Evolutionary conservation across 1,140 invertebrate species (phyloP), one percentile per base, ranked within the genome.

Genomic region (Sarcophaga bullata): DNA sequence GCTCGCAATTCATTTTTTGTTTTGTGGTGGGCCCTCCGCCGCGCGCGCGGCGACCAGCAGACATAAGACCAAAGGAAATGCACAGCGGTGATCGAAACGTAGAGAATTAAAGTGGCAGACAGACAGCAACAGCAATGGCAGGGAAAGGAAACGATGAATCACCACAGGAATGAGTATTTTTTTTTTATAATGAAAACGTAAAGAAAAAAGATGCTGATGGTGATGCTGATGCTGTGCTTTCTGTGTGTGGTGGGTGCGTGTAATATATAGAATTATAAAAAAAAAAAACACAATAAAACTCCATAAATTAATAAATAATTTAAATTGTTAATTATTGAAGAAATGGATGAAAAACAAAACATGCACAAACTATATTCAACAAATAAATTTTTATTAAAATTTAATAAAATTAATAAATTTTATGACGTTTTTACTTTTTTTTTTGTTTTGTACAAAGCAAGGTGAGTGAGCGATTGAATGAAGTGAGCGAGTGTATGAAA

Each of bases 261-360:
- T n/a, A n/a, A n/a, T n/a, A 50, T 8, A 50, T 50, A 50, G 11
- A 50, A 50, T 8, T 8, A 50, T 50, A 19, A 73, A 73, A 37
- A 73, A 73, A 17, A 46, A 73, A 73, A 46, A 46, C 5, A 73
- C 46, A 7, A 48, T 48, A 8, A 50, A 78, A 78, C n/a, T 52
- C 50, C 75, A 78, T 78, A 78, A 78, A 78, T 78, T 78, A 78
- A 78, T 78, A 78, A 78, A 78, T n/a, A n/a, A 78, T 78, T 78
- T 78, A 48, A 50, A 78, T 78, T 25, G n/a, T 78, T 78, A 78
- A 78, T 49, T 15, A 49, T n/a, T n/a, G n/a, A 76, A 49, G n/a
- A 13, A 76, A 46, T 37, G 25, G 4, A 37, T 37, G 25, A 37
- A 37, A 37, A 37, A 37, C 25, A 37, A 37, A n/a, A n/a, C n/a